Base-by-base conservation (phyloP, 2,888 invertebrate genomes). In the Caenorhabditis panamensis region DNA sequence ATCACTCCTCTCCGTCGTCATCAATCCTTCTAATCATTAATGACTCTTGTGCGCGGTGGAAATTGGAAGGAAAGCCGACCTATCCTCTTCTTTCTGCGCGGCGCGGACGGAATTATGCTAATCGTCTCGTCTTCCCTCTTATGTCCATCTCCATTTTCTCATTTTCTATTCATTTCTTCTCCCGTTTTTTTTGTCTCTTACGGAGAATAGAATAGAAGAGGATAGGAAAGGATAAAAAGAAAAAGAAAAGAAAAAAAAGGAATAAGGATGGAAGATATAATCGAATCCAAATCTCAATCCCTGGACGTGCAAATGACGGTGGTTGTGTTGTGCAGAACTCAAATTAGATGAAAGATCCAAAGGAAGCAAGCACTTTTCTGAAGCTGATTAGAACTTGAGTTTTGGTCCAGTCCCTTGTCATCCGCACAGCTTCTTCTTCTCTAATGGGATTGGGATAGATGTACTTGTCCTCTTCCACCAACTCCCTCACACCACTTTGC, bases 81-180 rank as follows among this genome's bases (percentile, higher is more conserved):
- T 11, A 49, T 36, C 8, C 44, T 47, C 56, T 20, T 53, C 51
- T 53, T 26, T 20, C 53, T 20, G 20, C 47, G 47, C 41, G 16
- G 9, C 5, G n/a, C 51, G 26, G 22, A 31, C n/a, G 59, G 64
- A 73, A 73, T 73, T 73, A 73, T 73, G 73, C 73, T 73, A 73
- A 73, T 73, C 54, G 64, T 56, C n/a, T 73, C 54, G 58, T 61
- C 24, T 36, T 58, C 58, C 28, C 22, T 13, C 54, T 31, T 56
- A 11, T n/a, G n/a, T n/a, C n/a, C n/a, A n/a, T n/a, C n/a, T n/a
- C n/a, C n/a, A n/a, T n/a, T n/a, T n/a, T n/a, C n/a, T n/a, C n/a
- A n/a, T n/a, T 37, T 37, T 28, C 31, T 28, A 20, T 37, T 31
- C 54, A 31, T 73, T 58, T 58, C 71, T 63, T 44, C 22, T 54